Base-by-base conservation (phyloP, 2,888 invertebrate species). In the Trachelus iudaicus region DNA sequence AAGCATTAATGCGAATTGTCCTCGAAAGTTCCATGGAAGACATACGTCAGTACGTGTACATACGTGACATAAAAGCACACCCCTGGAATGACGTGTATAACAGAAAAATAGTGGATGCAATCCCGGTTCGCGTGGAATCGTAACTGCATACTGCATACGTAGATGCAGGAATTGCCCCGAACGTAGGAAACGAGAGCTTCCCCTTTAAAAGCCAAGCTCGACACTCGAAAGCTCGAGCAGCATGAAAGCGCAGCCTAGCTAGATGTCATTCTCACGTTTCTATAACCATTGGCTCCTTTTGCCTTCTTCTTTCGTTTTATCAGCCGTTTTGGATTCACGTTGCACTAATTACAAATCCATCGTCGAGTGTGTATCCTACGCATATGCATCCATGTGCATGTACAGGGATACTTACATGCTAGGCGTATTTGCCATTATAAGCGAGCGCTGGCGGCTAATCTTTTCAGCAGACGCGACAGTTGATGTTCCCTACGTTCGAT, bases 121-220 rank as follows among this genome's bases (percentile, higher is more conserved):
- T 56, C 56, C 56, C 9, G 23, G 56, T 56, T 56, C 56, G 56
- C 56, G 9, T 23, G 9, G 6, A 23, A 23, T 56, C 23, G 23
- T 56, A 56, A 56, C 56, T 56, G 56, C 23, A 56, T 56, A 23
- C 9, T 56, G 23, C 9, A 56, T 56, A 56, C 23, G 56, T 56
- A 56, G 23, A 56, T 56, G 9, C 23, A 23, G 56, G 9, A 23
- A 56, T 2, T 23, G 23, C 23, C 1, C 23, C 56, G 56, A 23
- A 23, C 56, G 23, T 23, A 23, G 56, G 6, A 56, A 56, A 56
- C 56, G 23, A 23, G 73, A 23, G 13, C 75, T 33, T 84, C 82
- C 81, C 81, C 81, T 85, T 85, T 83, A 85, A 85, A 79, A 69
- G 75, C 73, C 79, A 82, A 79, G 75, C 34, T 76, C 73, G 73